Evolutionary conservation across 2,797 vertebrate genomes (phyloP).

Genomic region (Bufotes viridis): DNA sequence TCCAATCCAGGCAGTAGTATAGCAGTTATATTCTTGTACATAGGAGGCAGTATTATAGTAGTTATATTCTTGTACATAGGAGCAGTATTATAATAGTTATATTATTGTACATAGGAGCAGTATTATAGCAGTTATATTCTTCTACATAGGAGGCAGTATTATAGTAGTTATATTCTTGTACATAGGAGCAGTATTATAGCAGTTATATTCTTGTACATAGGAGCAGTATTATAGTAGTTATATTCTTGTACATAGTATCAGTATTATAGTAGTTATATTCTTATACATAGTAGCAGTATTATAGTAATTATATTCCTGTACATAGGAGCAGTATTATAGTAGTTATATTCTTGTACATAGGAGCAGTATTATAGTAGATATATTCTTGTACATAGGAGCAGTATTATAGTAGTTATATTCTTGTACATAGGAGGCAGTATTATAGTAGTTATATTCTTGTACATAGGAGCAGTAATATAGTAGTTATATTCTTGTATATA

Average conservation of each 20-base stretch:
- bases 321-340: background rate
- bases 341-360: background rate
- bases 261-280: constrained; percentile 15
- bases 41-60: too few relatives aligned
- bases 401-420: constrained; percentile 19
- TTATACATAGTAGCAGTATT: background rate
- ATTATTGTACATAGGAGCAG: too few relatives aligned
- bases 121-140: too few relatives aligned
- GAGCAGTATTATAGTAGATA: background rate
- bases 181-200: constrained; percentile 1
- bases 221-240: constrained; percentile 3
- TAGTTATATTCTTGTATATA: constrained; percentile 1
- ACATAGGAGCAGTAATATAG: background rate
- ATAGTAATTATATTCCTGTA: constrained; percentile 4
- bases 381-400: constrained; percentile 1
- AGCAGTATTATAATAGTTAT: too few relatives aligned
- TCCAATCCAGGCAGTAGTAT: too few relatives aligned
- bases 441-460: constrained; percentile 6
- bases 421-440: constrained; percentile 3
- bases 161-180: constrained; percentile 8
- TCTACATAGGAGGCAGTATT: background rate
- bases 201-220: constrained; percentile 18
- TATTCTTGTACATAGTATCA: constrained; percentile 1
- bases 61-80: too few relatives aligned
- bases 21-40: too few relatives aligned